These are phyloP conservation scores for Meteorus colon DNA, from an alignment of 2,888 invertebrate genomes.

Conservation along the genomic window DNA sequence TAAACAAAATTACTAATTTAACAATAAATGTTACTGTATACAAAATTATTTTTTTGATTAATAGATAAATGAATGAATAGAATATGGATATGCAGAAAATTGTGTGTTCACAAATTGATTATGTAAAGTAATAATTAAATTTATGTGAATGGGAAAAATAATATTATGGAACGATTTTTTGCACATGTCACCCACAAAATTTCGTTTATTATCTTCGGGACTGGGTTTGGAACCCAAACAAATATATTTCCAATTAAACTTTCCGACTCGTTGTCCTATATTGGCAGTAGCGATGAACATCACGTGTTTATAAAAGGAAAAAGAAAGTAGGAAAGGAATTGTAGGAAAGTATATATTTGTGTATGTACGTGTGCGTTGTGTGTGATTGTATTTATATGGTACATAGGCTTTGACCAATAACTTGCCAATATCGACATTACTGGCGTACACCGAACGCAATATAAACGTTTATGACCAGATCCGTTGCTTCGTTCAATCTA, in stretches of 20 bases:
- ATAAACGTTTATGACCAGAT: slow-evolving; percentile 72
- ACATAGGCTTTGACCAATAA: slow-evolving; percentile 60
- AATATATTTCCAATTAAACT: slow-evolving; percentile 68
- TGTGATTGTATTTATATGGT: slow-evolving; percentile 15
- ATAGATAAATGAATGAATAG: background rate
- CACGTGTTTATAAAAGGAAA: slow-evolving; percentile 1
- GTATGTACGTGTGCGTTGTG: background rate
- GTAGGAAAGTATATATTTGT: background rate
- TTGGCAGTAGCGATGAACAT: background rate
- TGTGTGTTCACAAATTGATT: background rate
- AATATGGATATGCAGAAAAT: background rate
- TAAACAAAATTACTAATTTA: slow-evolving; percentile 10
- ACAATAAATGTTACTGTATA: background rate
- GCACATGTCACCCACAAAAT: slow-evolving; percentile 52
- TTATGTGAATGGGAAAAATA: background rate
- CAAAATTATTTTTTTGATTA: background rate
- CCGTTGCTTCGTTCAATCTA: slow-evolving; percentile 45
- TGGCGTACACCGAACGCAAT: slow-evolving; percentile 68
- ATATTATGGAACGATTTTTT: slow-evolving; percentile 46
- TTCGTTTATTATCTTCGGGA: slow-evolving; percentile 48
- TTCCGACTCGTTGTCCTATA: slow-evolving; percentile 45
- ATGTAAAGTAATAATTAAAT: background rate
- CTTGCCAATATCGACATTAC: slow-evolving; percentile 72
- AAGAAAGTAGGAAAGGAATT: background rate
- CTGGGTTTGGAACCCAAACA: slow-evolving; percentile 21